Base-by-base conservation (phyloP, 2,888 invertebrate genomes). In the Oscheius myriophilus region DNA sequence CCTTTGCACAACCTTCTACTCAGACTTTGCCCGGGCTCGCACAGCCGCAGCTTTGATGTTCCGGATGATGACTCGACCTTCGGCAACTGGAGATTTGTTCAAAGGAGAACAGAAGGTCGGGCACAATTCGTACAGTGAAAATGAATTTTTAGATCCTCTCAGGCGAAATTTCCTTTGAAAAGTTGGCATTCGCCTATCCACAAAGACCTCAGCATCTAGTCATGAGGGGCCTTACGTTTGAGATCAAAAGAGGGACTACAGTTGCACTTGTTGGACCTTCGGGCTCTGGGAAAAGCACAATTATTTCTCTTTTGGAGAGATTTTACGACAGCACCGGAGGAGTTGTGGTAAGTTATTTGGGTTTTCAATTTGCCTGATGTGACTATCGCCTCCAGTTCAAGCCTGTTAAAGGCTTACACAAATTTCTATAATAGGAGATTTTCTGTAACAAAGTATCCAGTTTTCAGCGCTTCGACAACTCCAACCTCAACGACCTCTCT, bases 1-100 rank as follows among this genome's bases (percentile, higher is more conserved):
- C 75, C 73, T 80, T 45, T 74, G 76, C 4, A 70, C 79, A 12
- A 69, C 77, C 83, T 77, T 73, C 63, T 81, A 87, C 53, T 88
- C 88, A 0, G 88, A 88, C 69, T 88, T 88, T 70, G 84, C 87
- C 16, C 87, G 87, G 72, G 88, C 88, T 1, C 82, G 84, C 18
- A 78, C 86, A n/a, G 86, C 88, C 14, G 87, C 87, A 7, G 87
- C 85, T 64, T 49, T 86, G 51, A 83, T 88, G 43, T 87, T 87
- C 70, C 82, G 82, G 52, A 76, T 86, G 18, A 75, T 87, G 52
- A 84, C 82, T 54, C 73, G 82, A 9, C 68, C 84, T 26, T 86
- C 87, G 12, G 67, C 70, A 12, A 87, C 88, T 6, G 87, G 87
- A 70, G 82, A 86, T 53, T 2, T 74, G 1, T 70, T 70, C 46